A percentile compares a stretch with the other conserved stretches of the same genome.
phyloP scores from a whole-genome alignment of 2,113 vertebrate species.

The Falco punctatus region DNA sequence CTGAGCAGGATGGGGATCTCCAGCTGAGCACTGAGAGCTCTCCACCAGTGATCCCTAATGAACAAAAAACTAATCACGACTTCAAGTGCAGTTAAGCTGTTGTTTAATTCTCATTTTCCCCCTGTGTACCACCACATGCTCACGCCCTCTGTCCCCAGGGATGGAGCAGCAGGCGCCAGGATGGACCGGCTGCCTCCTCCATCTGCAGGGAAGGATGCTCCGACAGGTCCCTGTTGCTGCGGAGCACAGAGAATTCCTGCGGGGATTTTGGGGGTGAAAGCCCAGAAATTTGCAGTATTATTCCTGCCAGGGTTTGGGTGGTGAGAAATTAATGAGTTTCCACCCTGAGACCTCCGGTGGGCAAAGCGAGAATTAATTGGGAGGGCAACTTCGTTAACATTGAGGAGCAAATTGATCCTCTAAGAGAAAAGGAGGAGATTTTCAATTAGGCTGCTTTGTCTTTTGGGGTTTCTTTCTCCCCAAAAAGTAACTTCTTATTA shows the following conservation, averaged over 20 bases:
- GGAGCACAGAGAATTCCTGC: rapidly evolving
- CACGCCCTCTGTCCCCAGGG: background rate
- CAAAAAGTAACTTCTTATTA: rapidly evolving
- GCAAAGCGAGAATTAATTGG: background rate
- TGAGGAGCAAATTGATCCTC: background rate
- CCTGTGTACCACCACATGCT: rapidly evolving
- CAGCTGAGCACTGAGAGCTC: rapidly evolving
- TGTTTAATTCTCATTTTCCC: background rate
- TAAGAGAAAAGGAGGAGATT: background rate
- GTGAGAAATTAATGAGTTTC: conserved; percentile 17
- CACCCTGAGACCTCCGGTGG: background rate
- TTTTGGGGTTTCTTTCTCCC: background rate
- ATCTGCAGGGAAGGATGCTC: background rate
- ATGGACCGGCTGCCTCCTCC: rapidly evolving
- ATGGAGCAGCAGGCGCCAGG: background rate
- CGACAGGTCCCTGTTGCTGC: background rate
- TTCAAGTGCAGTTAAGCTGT: background rate
- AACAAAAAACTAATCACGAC: background rate
- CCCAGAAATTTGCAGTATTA: background rate
- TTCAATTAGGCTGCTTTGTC: background rate
- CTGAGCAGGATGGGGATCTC: background rate
- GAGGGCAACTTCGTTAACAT: background rate
- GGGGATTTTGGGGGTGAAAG: background rate
- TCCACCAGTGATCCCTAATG: rapidly evolving
- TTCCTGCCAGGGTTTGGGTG: background rate